Percentiles rank a stretch among this genome's conserved stretches.
Evolutionary conservation across 2,888 invertebrate species (phyloP).

Genomic region (Apomyelois bistriatella): DNA sequence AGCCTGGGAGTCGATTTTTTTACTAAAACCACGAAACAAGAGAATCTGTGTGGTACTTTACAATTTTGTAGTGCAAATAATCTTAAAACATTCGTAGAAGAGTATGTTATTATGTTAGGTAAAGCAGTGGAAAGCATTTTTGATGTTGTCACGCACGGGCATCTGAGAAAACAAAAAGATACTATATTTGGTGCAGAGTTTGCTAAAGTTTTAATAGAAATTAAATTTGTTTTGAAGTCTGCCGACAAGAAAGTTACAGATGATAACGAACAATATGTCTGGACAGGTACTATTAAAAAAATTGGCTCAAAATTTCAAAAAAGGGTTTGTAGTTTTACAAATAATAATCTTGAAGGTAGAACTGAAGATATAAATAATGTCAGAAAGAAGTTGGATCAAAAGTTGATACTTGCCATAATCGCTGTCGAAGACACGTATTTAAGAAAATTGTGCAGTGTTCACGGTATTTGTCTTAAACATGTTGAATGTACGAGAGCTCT

Average conservation of each 20-base stretch:
- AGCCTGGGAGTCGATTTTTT: slow-evolving; percentile 26
- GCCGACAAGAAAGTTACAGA: slow-evolving; percentile 32
- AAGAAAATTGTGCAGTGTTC: slow-evolving; percentile 41
- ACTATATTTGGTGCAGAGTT: slow-evolving; percentile 36
- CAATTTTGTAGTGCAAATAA: slow-evolving; percentile 37
- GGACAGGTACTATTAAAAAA: slow-evolving; percentile 49
- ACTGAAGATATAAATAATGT: slow-evolving; percentile 24
- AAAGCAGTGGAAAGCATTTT: slow-evolving; percentile 40
- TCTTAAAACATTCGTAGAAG: slow-evolving; percentile 38
- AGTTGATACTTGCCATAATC: slow-evolving; percentile 38
- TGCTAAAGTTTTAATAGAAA: slow-evolving; percentile 30
- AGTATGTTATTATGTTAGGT: slow-evolving; percentile 42
- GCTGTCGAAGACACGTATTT: slow-evolving; percentile 46
- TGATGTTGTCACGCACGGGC: slow-evolving; percentile 31
- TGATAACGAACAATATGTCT: slow-evolving; percentile 32
- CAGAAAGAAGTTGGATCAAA: slow-evolving; percentile 37
- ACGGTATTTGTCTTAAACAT: slow-evolving; percentile 40
- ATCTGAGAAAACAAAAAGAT: slow-evolving; percentile 16
- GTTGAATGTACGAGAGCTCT: slow-evolving; percentile 43
- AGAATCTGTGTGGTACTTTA: slow-evolving; percentile 42
- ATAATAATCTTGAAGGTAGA: slow-evolving; percentile 31
- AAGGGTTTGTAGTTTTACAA: slow-evolving; percentile 30
- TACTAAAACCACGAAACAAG: slow-evolving; percentile 35
- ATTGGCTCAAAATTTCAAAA: slow-evolving; percentile 49
- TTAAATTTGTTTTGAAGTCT: slow-evolving; percentile 37